Conservation (phyloP, 2,797 vertebrate genomes). For the Pyrrhura leucotis region DNA sequence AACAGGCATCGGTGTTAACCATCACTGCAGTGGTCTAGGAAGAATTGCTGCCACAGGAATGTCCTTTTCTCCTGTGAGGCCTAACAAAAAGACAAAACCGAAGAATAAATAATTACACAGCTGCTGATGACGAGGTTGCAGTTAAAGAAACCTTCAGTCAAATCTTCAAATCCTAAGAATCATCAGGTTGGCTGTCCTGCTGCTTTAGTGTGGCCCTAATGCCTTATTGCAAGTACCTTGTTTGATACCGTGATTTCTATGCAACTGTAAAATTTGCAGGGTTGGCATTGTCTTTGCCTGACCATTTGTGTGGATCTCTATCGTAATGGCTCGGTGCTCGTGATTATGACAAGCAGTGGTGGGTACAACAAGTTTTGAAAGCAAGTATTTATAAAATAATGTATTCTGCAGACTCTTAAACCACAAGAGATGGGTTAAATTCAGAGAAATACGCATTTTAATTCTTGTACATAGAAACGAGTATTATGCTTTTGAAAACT, state of each 20-base stretch:
- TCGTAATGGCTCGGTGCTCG: not conserved
- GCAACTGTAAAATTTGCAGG: not conserved
- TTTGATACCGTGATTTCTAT: fast-evolving
- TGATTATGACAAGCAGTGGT: not conserved
- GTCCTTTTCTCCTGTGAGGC: not conserved
- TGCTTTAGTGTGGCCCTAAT: not conserved
- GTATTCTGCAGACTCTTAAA: not conserved
- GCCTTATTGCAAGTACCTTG: not conserved
- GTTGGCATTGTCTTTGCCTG: not conserved
- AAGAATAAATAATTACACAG: not conserved
- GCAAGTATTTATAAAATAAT: not conserved
- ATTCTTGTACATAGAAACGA: not conserved
- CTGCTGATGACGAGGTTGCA: not conserved
- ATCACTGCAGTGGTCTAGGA: not conserved
- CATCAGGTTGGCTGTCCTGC: not conserved
- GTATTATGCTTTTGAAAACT: not conserved
- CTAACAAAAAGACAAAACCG: not conserved
- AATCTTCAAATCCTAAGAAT: not conserved
- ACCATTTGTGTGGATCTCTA: not conserved
- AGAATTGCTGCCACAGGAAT: not conserved
- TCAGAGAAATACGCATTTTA: not conserved
- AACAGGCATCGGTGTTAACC: not conserved
- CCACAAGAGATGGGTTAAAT: not conserved
- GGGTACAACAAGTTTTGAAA: not conserved
- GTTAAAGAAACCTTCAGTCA: not conserved